A percentile compares a stretch with the other conserved stretches of the same genome.
Conservation (phyloP, 2,888 invertebrate species). For the Mesorhabditis belari region DNA sequence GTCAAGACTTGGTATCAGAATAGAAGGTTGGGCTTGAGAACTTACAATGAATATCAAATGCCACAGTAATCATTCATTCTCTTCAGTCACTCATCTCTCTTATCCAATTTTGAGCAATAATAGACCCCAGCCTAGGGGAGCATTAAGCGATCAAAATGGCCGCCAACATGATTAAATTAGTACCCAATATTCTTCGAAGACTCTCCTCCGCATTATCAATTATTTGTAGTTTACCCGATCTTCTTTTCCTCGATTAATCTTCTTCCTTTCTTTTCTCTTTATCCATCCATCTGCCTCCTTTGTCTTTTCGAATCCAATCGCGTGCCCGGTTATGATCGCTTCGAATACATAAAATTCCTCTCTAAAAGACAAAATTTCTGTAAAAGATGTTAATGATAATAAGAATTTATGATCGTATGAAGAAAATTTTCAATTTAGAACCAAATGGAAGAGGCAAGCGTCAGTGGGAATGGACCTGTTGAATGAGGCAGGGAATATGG, state of each 20-base stretch:
- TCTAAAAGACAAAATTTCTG: background rate
- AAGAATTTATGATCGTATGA: background rate
- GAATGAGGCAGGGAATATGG: constrained; percentile 93
- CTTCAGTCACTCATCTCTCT: background rate
- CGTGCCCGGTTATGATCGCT: background rate
- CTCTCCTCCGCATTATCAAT: background rate
- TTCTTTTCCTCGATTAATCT: no score
- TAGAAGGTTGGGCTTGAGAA: constrained; percentile 76
- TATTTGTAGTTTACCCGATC: background rate
- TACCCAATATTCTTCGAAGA: background rate
- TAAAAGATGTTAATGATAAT: background rate
- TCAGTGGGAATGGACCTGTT: constrained; percentile 91
- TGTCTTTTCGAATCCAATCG: background rate
- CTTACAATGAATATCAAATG: no score
- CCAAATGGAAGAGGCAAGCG: constrained; percentile 98
- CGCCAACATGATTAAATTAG: background rate
- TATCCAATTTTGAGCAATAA: background rate
- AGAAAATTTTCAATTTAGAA: no score
- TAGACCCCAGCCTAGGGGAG: background rate
- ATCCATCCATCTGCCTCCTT: background rate
- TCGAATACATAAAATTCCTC: background rate
- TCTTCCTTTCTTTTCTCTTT: no score
- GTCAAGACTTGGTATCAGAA: constrained; percentile 99
- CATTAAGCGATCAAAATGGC: background rate
- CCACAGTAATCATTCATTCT: no score